A percentile compares a stretch with the other conserved stretches of the same genome.
phyloP scores from a whole-genome alignment of 2,113 vertebrate genomes.

The Excalfactoria chinensis region DNA sequence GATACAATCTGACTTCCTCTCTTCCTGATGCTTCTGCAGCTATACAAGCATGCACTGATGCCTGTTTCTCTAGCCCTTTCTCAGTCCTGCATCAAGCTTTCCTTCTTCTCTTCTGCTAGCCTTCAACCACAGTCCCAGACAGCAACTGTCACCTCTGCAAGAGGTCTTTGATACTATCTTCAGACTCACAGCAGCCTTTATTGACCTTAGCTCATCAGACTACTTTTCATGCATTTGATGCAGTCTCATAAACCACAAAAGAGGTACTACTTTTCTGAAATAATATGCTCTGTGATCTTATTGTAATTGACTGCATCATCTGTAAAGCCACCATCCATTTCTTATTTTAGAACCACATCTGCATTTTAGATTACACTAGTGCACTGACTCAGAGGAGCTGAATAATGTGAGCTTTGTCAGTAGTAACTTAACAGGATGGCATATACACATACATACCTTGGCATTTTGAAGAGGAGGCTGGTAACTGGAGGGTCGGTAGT shows the following conservation, averaged over 20 bases:
- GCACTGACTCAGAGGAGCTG: neutral
- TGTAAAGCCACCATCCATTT: neutral
- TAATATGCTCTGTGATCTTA: neutral
- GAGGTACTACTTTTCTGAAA: neutral
- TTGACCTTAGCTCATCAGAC: neutral
- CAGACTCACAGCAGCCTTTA: neutral
- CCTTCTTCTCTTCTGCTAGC: neutral
- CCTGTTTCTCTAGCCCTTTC: neutral
- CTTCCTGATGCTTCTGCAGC: neutral
- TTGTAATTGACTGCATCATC: neutral
- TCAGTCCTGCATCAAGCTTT: neutral
- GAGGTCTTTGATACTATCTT: neutral
- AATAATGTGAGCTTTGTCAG: neutral
- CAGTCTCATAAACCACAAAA: neutral
- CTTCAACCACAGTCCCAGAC: neutral
- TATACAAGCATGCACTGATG: neutral
- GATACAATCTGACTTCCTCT: neutral
- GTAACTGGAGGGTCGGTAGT: slow-evolving; percentile 94
- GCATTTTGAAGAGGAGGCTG: slow-evolving; percentile 92
- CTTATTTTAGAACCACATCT: neutral
- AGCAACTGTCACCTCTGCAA: neutral
- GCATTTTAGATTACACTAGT: neutral
- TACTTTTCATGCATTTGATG: neutral
- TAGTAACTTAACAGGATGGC: neutral
- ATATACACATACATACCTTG: slow-evolving; percentile 79